Evolutionary conservation across 1,140 invertebrate genomes (phyloP).

Genomic region (Mycetomoellerius zeteki): DNA sequence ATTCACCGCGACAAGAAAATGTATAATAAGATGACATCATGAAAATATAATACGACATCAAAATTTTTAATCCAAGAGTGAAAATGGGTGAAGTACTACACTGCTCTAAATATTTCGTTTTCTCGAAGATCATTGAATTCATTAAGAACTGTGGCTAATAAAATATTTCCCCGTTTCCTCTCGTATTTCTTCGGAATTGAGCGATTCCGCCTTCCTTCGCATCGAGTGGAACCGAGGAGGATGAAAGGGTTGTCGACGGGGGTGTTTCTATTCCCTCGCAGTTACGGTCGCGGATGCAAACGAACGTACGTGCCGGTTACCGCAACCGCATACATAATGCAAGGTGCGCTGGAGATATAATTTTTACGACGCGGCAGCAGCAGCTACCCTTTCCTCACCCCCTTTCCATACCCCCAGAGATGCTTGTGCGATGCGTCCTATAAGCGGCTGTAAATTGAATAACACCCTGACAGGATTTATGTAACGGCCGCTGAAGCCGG

Average conservation of each 20-base stretch:
- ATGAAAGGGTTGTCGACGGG: not conserved
- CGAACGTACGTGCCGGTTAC: slow-evolving; percentile 67
- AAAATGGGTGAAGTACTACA: not conserved
- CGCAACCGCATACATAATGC: slow-evolving; percentile 69
- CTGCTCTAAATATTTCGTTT: not conserved
- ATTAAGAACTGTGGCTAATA: not conserved
- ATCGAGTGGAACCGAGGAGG: not conserved
- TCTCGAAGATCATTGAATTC: not conserved
- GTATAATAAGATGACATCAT: not conserved
- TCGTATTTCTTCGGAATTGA: slow-evolving; percentile 64
- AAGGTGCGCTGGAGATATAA: slow-evolving; percentile 62
- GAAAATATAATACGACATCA: not conserved
- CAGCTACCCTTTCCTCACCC: slow-evolving; percentile 16
- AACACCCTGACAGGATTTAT: slow-evolving; percentile 74
- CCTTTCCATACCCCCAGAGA: not conserved
- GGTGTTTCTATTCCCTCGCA: not conserved
- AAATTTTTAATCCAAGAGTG: not conserved
- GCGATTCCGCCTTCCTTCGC: slow-evolving; percentile 50
- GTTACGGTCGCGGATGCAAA: slow-evolving; percentile 64
- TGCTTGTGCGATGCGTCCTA: slow-evolving; percentile 7
- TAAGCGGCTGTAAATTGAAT: slow-evolving; percentile 79
- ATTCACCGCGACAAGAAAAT: not conserved
- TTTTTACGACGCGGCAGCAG: slow-evolving; percentile 76
- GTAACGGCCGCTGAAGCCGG: slow-evolving; percentile 60
- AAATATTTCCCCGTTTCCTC: not conserved